Evolutionary conservation across 2,113 vertebrate species (phyloP).

Genomic region (Myrmecophaga tridactyla): DNA sequence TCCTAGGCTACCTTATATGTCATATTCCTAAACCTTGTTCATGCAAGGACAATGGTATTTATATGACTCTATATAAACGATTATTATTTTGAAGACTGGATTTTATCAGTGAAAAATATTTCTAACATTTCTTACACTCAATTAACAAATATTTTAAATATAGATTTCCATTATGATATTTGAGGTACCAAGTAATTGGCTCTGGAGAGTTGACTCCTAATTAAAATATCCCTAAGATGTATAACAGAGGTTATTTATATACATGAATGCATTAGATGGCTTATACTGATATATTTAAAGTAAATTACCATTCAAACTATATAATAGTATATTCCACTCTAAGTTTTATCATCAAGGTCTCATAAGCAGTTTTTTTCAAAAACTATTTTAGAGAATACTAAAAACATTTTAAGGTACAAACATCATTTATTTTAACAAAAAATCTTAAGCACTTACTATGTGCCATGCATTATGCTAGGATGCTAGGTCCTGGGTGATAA

Average conservation of each 20-base stretch:
- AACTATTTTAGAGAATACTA: background rate
- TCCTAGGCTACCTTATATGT: background rate
- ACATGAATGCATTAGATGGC: background rate
- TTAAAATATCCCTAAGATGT: background rate
- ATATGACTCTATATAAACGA: background rate
- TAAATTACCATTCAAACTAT: background rate
- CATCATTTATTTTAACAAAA: background rate
- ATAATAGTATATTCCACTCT: background rate
- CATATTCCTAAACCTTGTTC: background rate
- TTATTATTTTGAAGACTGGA: background rate
- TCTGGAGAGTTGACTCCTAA: background rate
- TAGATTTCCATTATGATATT: background rate
- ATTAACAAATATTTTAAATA: background rate
- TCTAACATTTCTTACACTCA: background rate
- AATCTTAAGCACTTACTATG: background rate
- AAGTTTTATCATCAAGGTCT: background rate
- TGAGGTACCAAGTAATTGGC: background rate
- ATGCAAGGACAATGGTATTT: background rate
- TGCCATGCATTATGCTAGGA: background rate
- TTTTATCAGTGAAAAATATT: background rate
- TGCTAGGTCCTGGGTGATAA: background rate
- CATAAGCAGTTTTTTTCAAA: background rate
- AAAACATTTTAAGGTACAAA: background rate
- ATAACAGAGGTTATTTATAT: conserved; percentile 2
- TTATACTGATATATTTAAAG: background rate